phyloP scores from a whole-genome alignment of 2,797 vertebrate species.

The Caiman crocodilus region DNA sequence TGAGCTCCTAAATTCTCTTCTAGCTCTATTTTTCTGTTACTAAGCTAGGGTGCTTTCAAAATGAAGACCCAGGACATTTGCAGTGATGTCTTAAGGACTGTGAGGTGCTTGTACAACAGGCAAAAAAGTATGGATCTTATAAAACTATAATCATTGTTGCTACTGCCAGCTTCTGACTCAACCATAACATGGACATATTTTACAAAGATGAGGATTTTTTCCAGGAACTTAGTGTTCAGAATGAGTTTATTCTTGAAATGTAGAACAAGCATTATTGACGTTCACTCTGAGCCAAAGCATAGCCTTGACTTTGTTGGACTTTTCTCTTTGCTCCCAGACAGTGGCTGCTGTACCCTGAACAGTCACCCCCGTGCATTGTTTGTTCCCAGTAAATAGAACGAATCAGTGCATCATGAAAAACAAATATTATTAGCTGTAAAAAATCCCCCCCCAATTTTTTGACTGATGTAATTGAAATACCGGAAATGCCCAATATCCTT shows the following conservation, averaged over 20 bases:
- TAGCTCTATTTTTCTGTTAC: no score
- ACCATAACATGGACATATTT: not conserved
- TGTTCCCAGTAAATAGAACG: conserved; percentile 47
- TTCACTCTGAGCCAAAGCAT: conserved; percentile 64
- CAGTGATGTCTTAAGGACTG: not conserved
- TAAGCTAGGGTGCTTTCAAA: not conserved
- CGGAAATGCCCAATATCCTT: conserved; percentile 13
- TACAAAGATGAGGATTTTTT: conserved; percentile 8
- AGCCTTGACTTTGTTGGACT: conserved; percentile 53
- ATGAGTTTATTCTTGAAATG: conserved; percentile 38
- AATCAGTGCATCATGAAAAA: conserved; percentile 37
- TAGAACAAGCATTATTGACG: conserved; percentile 54
- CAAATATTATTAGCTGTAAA: conserved; percentile 40
- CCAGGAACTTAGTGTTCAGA: conserved; percentile 44
- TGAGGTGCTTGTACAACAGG: not conserved
- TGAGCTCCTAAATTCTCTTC: no score
- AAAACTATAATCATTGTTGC: not conserved
- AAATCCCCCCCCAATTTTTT: conserved; percentile 27
- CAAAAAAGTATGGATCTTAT: not conserved
- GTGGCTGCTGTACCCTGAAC: conserved; percentile 44
- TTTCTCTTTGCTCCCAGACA: conserved; percentile 44
- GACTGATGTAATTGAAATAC: conserved; percentile 21
- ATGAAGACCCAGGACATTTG: not conserved
- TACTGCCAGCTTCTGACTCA: conserved; percentile 14
- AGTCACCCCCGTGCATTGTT: not conserved